These are phyloP conservation scores for Todus mexicanus DNA, from an alignment of 2,797 vertebrate genomes.

Conservation along the genomic window DNA sequence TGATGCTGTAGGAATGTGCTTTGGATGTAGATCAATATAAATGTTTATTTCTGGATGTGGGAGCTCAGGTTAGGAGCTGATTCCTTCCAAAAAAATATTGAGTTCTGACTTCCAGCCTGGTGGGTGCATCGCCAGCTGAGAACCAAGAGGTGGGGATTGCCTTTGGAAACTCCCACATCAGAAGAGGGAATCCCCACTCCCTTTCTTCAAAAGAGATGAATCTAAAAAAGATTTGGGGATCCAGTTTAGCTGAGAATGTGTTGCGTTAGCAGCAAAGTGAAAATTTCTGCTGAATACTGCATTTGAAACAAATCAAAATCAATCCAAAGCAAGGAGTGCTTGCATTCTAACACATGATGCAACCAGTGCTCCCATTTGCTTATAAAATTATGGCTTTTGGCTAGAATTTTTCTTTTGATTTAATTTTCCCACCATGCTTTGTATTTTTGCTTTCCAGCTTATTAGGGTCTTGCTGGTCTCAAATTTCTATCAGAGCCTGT, in stretches of 20 bases:
- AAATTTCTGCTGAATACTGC: background rate
- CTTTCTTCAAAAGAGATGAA: background rate
- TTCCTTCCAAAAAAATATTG: background rate
- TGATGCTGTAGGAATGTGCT: background rate
- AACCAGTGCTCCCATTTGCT: background rate
- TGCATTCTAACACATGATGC: background rate
- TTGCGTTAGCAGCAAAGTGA: background rate
- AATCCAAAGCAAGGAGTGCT: background rate
- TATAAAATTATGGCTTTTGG: background rate
- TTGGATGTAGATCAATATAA: background rate
- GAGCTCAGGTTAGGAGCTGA: slow-evolving; percentile 1
- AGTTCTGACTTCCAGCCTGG: background rate
- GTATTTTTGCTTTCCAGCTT: background rate
- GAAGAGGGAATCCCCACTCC: background rate
- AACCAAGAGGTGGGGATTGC: background rate
- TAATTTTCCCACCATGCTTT: background rate
- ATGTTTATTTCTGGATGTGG: background rate
- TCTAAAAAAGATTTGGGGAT: background rate
- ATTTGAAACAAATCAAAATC: background rate
- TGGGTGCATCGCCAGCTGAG: fast-evolving
- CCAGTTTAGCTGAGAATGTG: no score
- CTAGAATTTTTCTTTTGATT: background rate
- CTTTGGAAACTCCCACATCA: background rate
- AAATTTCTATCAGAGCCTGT: background rate
- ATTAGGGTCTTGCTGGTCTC: background rate